Evolutionary conservation across 2,113 vertebrate genomes (phyloP), one percentile per base, ranked within the genome.

Genomic region (Archocentrus centrarchus): DNA sequence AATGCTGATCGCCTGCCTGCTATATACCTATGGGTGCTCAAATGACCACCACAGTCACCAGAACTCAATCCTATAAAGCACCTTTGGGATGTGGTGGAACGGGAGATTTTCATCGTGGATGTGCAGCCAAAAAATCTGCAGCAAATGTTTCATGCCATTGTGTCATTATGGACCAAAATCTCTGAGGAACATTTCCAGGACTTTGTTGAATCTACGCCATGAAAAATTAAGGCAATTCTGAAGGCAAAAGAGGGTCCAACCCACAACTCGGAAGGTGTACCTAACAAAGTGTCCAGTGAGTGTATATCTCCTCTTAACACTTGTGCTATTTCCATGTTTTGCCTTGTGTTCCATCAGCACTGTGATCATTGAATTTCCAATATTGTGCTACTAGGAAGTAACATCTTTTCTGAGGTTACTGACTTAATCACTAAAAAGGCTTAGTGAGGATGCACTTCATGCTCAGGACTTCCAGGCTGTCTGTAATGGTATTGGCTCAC

Each of bases 361-460:
- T 50, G 47, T 58, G 7, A 32, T 77, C 9, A 30, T 9, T 62
- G 15, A 7, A 81, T 44, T 41, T 35, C 32, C 11, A 70, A 64
- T 59, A 35, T 50, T 44, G 24, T 44, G 10, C n/a, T 7, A 11
- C 27, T 60, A 47, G 18, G 20, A 70, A 60, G 11, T 73, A 35
- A 47, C 55, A 73, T 35, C 68, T 30, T 32, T 18, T 73, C 27
- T 73, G 11, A 35, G 27, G 68, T 73, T 73, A 73, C 59, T 62
- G 22, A 80, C 64, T 80, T 32, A 86, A n/a, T 73, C 87, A 59
- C 20, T 22, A 47, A 59, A 30, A 41, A 44, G 41, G 64, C 35
- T 75, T 59, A 78, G 44, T 2, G 2, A 59, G 57, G 64, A 62
- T 60, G 4, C 14, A 64, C 85, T 75, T 76, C 50, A 59, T 59